Evolutionary conservation across 1,140 invertebrate species (phyloP), one percentile per base, ranked within the genome.

Genomic region (Mycetomoellerius zeteki): DNA sequence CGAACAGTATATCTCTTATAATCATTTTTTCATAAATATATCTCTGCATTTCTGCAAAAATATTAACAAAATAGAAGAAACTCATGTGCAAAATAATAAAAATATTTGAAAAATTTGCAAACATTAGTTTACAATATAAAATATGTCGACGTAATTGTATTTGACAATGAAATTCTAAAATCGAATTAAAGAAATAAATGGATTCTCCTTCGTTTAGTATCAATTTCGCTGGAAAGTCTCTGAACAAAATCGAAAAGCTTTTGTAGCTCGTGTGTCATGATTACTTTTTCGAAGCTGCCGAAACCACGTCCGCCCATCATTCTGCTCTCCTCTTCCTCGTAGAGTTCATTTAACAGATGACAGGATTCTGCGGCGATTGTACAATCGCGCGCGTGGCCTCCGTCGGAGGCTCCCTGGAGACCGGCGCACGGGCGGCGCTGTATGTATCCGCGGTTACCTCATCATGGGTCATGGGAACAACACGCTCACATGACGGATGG

Each of bases 401-500:
- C 64, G 54, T 33, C 43, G 24, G 50, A 65, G 72, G 2, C 82
- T 85, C 82, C 82, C 82, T 47, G 47, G 82, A 67, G 82, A 65
- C 60, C 21, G 27, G 56, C 64, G 75, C 84, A n/a, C 4, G 58
- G 12, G 27, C 12, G 24, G 43, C 80, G 69, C 19, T 52, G 37
- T 7, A 21, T 58, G 50, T 78, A 67, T 69, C 27, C 60, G 75
- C 78, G 76, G 85, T 65, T 54, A 64, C 76, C 50, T 87, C 80
- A 87, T 87, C 80, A 87, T 65, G 86, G 67, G 82, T 87, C 80
- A 87, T 65, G 86, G 67, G 82, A 88, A 88, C 56, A 76, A 86
- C 60, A 54, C 43, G 69, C 47, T 52, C 58, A 78, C 47, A 67
- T 24, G 52, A 54, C 62, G n/a, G 33, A 86, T 73, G 56, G 24